Conservation (phyloP, 2,113 vertebrate species). For the Trinectes maculatus region DNA sequence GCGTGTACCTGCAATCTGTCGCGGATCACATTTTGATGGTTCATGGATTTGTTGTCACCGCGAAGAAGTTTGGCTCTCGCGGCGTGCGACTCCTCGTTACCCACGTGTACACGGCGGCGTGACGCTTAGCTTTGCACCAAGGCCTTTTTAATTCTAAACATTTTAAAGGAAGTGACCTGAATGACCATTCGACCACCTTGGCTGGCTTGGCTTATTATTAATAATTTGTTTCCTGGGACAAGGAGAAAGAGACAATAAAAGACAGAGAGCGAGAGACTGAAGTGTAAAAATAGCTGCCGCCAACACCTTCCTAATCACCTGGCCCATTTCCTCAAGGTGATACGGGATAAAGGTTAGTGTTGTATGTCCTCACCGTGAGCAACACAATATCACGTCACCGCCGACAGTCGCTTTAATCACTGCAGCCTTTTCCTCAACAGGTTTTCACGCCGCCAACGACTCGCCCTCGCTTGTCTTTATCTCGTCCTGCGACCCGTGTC, state of each 20-base stretch:
- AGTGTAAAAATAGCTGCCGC: conserved; percentile 68
- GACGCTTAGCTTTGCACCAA: neutral
- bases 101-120: neutral
- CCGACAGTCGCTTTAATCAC: conserved; percentile 29
- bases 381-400: conserved; percentile 26
- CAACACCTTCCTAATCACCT: conserved; percentile 65
- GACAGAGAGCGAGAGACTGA: conserved; percentile 4
- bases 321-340: conserved; percentile 65
- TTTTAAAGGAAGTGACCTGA: conserved; percentile 13
- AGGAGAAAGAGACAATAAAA: conserved; percentile 42
- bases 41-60: conserved; percentile 71
- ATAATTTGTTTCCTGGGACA: conserved; percentile 29
- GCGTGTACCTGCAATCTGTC: conserved; percentile 82
- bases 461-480: neutral
- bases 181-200: conserved; percentile 1
- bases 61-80: conserved; percentile 63
- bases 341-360: conserved; percentile 41
- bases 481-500: conserved; percentile 7
- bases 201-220: conserved; percentile 1
- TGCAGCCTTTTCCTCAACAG: conserved; percentile 39
- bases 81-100: conserved; percentile 20
- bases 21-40: conserved; percentile 74
- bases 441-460: conserved; percentile 30
- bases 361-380: conserved; percentile 23
- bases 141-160: conserved; percentile 26